Evolutionary conservation across 2,888 invertebrate species (phyloP), one percentile per base, ranked within the genome.

Genomic region (Adineta ricciae): DNA sequence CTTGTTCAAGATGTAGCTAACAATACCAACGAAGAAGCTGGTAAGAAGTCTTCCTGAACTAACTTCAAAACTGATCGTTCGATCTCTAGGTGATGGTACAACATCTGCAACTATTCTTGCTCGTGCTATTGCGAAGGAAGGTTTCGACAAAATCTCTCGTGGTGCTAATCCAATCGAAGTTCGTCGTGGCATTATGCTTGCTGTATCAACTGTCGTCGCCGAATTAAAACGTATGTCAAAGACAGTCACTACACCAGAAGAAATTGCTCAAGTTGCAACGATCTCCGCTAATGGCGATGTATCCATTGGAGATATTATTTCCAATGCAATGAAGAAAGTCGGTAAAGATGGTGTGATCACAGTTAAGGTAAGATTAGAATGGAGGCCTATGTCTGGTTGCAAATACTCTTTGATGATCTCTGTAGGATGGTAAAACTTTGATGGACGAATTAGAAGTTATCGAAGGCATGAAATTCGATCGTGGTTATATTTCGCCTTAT

Each of bases 181-280:
- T 88, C 93, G 97, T 88, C 93, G 95, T 90, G 95, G 94, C 87
- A 96, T 97, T 9, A 96, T 97, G 96, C 89, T 95, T 88, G 98
- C 99, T 32, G 99, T 99, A 0, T 98, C 99, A 52, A 93, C 93
- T 82, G 94, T 97, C 8, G 96, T 96, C 88, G 94, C 94, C 0
- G 93, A 95, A 88, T 92, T 99, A 86, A 97, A 96, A 91, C 91
- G 91, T 46, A 93, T 98, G 92, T 98, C 97, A 0, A 96, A 95
- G 88, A 94, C 94, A 14, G 98, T 99, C 0, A 97, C 95, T 16
- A 98, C 98, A 0, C 97, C 98, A 0, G 97, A 97, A 90, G 99
- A 99, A 92, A 97, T 99, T 88, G 96, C 97, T n/a, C 97, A 98
- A 91, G 98, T 99, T 49, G 99, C 99, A 8, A 99, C 99, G 4